Evolutionary conservation across 2,888 invertebrate genomes (phyloP), one percentile per base, ranked within the genome.

Genomic region (Lymantria dispar): DNA sequence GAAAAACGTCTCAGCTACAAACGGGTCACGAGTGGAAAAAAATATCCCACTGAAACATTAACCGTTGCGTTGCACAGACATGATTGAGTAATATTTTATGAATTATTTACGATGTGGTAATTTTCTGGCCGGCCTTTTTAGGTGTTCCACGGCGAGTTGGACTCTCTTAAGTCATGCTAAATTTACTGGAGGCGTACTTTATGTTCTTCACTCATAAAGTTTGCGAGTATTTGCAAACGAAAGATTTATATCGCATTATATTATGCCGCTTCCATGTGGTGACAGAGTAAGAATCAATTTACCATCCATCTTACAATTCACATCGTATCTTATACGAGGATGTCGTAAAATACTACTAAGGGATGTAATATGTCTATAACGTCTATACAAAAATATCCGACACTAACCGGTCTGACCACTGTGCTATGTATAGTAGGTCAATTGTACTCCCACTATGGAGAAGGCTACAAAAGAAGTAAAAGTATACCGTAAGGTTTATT

Each of bases 61-160:
- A 82, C 85, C 38, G 22, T 22, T 22, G 22, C 84, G 83, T 84
- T 83, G 79, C 76, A 54, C 60, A 70, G 67, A 72, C 76, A 79
- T 81, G 83, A 88, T 90, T 89, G 81, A 87, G 89, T 87, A 90
- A 87, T 88, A 87, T 82, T 82, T 74, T 74, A 86, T 86, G 87
- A 87, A 89, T 88, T 89, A 90, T 90, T 89, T 86, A 89, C 86
- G 79, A 84, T 81, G 86, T 85, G 83, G 81, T 85, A 85, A 86
- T 82, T 75, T 80, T 80, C 75, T 73, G 76, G 60, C 63, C 68
- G 55, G 68, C 83, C 84, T 75, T 85, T 85, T 87, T 82, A 72
- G 84, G 80, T 60, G 64, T 68, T 74, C 64, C 72, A 73, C 69
- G 62, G 66, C 72, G 66, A 62, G 70, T 65, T 54, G 45, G 60